Evolutionary conservation across 2,797 vertebrate genomes (phyloP), one percentile per base, ranked within the genome.

Genomic region (Pempheris klunzingeri): DNA sequence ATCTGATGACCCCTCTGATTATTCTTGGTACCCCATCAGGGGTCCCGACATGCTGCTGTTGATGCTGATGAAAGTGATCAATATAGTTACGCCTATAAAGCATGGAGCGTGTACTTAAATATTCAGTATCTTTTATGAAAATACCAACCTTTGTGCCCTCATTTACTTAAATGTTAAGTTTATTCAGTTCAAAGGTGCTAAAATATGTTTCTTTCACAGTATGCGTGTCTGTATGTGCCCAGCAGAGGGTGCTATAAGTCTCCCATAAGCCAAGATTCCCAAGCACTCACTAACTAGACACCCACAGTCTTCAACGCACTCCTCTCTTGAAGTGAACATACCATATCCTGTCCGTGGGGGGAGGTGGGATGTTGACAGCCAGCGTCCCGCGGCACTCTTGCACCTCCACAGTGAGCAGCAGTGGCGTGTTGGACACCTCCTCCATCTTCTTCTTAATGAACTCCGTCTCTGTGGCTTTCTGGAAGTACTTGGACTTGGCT

Each of bases 361-460:
- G 97, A 65, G 98, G 97, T 47, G 98, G 98, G 90, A 99, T 97
- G 95, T 99, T 99, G 91, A 99, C 96, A 2, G 97, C 96, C 84
- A 99, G 92, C 0, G 94, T 97, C 86, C 98, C 98, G 53, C 91
- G 94, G 80, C 97, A 99, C 88, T 99, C 98, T 50, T 99, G 98
- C 32, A 99, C 97, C 93, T 99, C 98, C 80, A 99, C 98, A 0
- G 97, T 99, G 71, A 99, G 96, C 90, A 99, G 93, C 88, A 99
- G 90, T 1, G 98, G 98, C 3, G 98, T 99, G 83, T 99, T 99
- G 43, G 98, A 99, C 78, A 99, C 97, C 90, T 99, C 98, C 90
- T 99, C 98, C 62, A 99, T 99, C 90, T 99, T 99, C 93, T 99
- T 99, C 93, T 98, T 99, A 77, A 99, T 99, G 82, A 99, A 99